Base-by-base conservation (phyloP, 2,113 vertebrate genomes). In the Mixornis gularis region DNA sequence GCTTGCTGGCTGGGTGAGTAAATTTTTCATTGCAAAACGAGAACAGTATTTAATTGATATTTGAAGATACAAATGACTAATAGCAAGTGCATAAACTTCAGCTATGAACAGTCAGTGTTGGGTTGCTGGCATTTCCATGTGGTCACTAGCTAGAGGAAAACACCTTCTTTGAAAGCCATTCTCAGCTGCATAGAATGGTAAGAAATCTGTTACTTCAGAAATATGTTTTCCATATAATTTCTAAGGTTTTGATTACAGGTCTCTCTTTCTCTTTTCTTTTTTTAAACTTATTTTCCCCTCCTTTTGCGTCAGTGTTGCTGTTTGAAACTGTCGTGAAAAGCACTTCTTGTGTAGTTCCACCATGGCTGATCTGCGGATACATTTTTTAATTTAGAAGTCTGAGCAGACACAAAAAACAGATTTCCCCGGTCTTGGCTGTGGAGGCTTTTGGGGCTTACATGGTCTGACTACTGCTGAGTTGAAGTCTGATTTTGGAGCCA, bases 1-100 rank as follows among this genome's bases (percentile, higher is more conserved):
- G 78, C 92, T 88, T 71, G 70, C 69, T 93, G 64, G 58, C 85
- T 85, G 65, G 38, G 77, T 85, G 88, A 94, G 82, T 64, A 29
- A 90, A 76, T 93, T 87, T 76, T 70, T 96, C 68, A 69, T 98
- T 97, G 89, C 79, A 87, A 96, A 96, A 95, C 81, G 76, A 73
- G 73, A 93, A 72, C 36, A 46, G 29, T 79, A 82, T 93, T 95
- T 95, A 96, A 95, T 95, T 91, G 59, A 58, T 95, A 84, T 60
- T 76, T 92, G 79, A 64, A 88, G 89, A 72, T 90, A 52, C 86
- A 93, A 94, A 43, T 41, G 88, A 40, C n/a, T 88, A 82, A 71
- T 52, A 94, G 55, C 40, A 70, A 90, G 78, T 52, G 77, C 26
- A 29, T 48, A 49, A 69, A 12, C 30, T 90, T 84, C 59, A 69